Percentiles rank a stretch among this genome's conserved stretches.
Conservation (phyloP, 2,797 vertebrate genomes). For the Prunella strophiata region DNA sequence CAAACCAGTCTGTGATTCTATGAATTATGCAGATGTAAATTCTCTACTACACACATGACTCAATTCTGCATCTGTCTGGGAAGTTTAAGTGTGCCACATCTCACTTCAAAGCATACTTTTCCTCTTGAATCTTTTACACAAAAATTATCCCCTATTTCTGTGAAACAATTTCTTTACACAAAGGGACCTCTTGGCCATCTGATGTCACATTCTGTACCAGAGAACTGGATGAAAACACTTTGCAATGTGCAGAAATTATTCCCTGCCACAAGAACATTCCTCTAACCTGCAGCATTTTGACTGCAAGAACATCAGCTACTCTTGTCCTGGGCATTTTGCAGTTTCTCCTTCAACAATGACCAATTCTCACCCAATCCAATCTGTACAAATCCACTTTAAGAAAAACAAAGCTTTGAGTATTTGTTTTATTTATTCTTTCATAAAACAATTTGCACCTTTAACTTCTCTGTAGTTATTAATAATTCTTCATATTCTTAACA, state of each 20-base stretch:
- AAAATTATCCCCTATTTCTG: not conserved
- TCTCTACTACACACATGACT: rapidly evolving
- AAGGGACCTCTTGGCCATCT: not conserved
- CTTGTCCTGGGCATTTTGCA: not conserved
- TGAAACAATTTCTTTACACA: not conserved
- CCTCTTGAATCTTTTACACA: not conserved
- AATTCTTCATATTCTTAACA: not conserved
- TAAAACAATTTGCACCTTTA: not conserved
- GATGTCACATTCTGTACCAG: not conserved
- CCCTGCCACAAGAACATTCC: not conserved
- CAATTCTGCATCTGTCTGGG: not conserved
- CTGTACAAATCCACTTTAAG: not conserved
- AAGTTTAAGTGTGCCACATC: not conserved
- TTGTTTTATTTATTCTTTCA: not conserved
- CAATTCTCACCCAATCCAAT: not conserved
- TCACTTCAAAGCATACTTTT: not conserved
- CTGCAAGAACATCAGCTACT: not conserved
- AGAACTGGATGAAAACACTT: not conserved
- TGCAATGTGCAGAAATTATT: not conserved
- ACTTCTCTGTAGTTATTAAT: not conserved
- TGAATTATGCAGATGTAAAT: not conserved
- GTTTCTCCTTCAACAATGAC: not conserved
- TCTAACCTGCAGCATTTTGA: not conserved
- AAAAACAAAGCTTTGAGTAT: not conserved
- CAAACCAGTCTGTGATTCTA: not conserved